Conservation (phyloP, 1,140 invertebrate species). For the Globodera ellingtonae region DNA sequence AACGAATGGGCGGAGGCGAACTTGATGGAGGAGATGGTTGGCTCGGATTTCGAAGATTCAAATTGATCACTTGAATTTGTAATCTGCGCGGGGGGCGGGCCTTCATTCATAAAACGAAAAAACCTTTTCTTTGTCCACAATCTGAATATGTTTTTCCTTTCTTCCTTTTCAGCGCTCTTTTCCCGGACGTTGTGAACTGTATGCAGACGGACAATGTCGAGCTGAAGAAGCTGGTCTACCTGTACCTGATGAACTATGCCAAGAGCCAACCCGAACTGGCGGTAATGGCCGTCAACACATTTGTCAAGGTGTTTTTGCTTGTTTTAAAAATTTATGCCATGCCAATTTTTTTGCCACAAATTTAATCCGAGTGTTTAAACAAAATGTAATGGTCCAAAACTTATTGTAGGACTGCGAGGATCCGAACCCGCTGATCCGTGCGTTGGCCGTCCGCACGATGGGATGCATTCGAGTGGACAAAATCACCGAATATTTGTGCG, state of each 20-base stretch:
- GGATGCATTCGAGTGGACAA: slow-evolving; percentile 98
- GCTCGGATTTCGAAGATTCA: too few relatives aligned
- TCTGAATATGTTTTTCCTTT: too few relatives aligned
- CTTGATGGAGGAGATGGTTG: too few relatives aligned
- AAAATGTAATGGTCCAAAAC: neutral
- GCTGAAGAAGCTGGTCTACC: slow-evolving; percentile 96
- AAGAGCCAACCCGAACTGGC: slow-evolving; percentile 99
- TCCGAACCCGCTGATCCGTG: slow-evolving; percentile 96
- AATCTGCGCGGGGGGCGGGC: too few relatives aligned
- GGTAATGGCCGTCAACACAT: slow-evolving; percentile 99
- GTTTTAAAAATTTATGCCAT: neutral
- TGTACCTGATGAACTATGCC: slow-evolving; percentile 99
- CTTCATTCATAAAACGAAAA: too few relatives aligned
- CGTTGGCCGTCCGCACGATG: slow-evolving; percentile 97
- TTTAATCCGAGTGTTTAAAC: too few relatives aligned
- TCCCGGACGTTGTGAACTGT: slow-evolving; percentile 99
- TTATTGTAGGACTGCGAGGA: slow-evolving; percentile 92
- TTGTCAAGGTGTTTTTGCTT: slow-evolving; percentile 83
- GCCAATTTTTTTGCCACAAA: too few relatives aligned
- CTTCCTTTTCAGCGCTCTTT: slow-evolving; percentile 75
- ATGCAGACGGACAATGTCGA: slow-evolving; percentile 99
- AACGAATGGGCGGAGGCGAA: too few relatives aligned
- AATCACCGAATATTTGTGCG: slow-evolving; percentile 99
- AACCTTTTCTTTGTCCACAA: too few relatives aligned
- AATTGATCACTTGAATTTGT: too few relatives aligned